Percentiles rank a stretch among this genome's conserved stretches.
Conservation (phyloP, 2,888 invertebrate species). For the Lithophane ornitopus region DNA sequence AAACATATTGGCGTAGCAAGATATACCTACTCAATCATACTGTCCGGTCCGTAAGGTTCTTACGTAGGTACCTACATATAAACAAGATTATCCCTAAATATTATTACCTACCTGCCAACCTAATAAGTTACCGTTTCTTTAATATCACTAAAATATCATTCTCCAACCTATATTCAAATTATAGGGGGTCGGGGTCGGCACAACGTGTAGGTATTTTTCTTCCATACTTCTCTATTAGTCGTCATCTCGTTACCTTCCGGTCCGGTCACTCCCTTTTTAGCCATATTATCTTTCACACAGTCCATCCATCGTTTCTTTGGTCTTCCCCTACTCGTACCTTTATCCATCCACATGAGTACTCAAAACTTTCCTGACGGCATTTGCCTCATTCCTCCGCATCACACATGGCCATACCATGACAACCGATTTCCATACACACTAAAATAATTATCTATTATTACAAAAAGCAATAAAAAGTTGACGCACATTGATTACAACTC, state of each 20-base stretch:
- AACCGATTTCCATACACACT: not conserved
- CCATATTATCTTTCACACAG: not conserved
- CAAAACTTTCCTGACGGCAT: not conserved
- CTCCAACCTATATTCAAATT: not conserved
- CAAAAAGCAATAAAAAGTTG: conserved; percentile 41
- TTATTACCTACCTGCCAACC: not conserved
- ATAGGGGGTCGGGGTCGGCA: not conserved
- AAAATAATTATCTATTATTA: conserved; percentile 19
- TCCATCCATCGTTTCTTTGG: not conserved
- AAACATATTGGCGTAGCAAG: not conserved
- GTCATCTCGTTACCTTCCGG: not conserved
- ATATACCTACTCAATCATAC: not conserved
- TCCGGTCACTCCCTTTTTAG: not conserved
- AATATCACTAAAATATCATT: conserved; percentile 6
- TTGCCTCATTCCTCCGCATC: not conserved
- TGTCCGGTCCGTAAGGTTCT: not conserved
- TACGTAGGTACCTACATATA: not conserved
- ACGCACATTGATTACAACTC: conserved; percentile 50
- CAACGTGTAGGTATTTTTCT: not conserved
- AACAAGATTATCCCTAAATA: conserved; percentile 2
- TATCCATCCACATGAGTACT: too few species aligned
- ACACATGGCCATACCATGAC: not conserved
- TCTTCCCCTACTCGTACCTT: not conserved
- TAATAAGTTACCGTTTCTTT: not conserved
- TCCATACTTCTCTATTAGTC: not conserved